Evolutionary conservation across 2,888 invertebrate species (phyloP), one percentile per base, ranked within the genome.

Genomic region (Zygothrica quintamaculata): DNA sequence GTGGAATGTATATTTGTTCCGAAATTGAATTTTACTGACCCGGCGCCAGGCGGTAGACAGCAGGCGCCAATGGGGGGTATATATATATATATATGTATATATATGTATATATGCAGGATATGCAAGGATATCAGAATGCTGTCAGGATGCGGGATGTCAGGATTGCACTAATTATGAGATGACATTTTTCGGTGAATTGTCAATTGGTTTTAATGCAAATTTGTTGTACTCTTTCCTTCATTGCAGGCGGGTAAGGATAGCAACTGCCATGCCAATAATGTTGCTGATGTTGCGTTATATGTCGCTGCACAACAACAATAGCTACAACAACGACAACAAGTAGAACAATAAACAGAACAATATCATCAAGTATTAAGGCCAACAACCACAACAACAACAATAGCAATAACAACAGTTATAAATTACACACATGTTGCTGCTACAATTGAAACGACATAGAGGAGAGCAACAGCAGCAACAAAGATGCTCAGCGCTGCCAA

Each of bases 391-490:
- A 46, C 29, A 34, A 37, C n/a, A 29, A 12, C 37, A 31, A 33
- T 34, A 29, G 29, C 33, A 44, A 40, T 40, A 37, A 18, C 11
- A 15, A 43, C 25, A 51, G 52, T 36, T 46, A 53, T 34, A 59
- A 76, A 59, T 69, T 58, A 77, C 48, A 80, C 80, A 80, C 79
- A 84, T 80, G 84, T 84, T 79, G 79, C 84, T 84, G 78, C 81
- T 65, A 77, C 78, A 72, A 50, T 13, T 50, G 39, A 40, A 64
- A 56, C 56, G 56, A 36, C 48, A 36, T 64, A 55, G 68, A 59
- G 71, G 64, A 65, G 68, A 73, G 72, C 77, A 68, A 70, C 65
- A 74, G 26, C 29, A 33, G 65, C 73, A 64, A 81, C 53, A 48
- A 74, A 60, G 57, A 80, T 80, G 80, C 80, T 80, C 65, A 80